Percentiles rank a stretch among this genome's conserved stretches.
phyloP scores from a whole-genome alignment of 2,888 invertebrate species.

The Scaptomyza cyrtandrae region DNA sequence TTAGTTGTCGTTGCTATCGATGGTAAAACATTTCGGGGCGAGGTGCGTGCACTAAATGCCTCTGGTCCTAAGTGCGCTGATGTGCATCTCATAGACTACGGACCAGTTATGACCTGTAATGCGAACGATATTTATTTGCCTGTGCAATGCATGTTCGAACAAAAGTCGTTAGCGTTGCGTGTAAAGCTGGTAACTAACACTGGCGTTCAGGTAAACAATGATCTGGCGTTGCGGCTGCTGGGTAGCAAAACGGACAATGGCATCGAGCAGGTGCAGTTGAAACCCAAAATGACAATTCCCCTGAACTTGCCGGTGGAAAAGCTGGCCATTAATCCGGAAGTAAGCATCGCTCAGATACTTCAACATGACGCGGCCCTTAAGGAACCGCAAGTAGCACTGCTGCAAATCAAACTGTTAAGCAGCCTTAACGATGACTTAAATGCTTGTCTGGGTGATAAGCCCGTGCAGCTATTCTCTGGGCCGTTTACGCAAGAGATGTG shows the following conservation, averaged over 20 bases:
- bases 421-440: constrained; percentile 45
- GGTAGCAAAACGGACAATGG: constrained; percentile 44
- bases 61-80: neutral
- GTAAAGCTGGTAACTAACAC: constrained; percentile 27
- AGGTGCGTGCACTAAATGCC: constrained; percentile 17
- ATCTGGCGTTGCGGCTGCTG: constrained; percentile 36
- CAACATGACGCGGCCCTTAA: neutral
- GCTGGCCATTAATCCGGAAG: constrained; percentile 28
- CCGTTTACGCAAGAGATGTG: constrained; percentile 11
- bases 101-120: neutral
- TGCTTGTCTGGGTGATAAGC: neutral
- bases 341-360: constrained; percentile 34
- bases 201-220: constrained; percentile 26
- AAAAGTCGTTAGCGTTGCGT: constrained; percentile 39
- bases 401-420: constrained; percentile 38
- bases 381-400: constrained; percentile 33
- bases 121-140: constrained; percentile 32
- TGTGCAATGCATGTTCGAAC: constrained; percentile 24
- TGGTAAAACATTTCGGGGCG: constrained; percentile 33
- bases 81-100: constrained; percentile 54
- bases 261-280: constrained; percentile 37
- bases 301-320: constrained; percentile 46
- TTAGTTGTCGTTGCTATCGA: constrained; percentile 33
- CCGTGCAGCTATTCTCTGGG: neutral
- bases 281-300: constrained; percentile 31